phyloP scores from a whole-genome alignment of 1,140 invertebrate genomes.

The Tigriopus japonicus region DNA sequence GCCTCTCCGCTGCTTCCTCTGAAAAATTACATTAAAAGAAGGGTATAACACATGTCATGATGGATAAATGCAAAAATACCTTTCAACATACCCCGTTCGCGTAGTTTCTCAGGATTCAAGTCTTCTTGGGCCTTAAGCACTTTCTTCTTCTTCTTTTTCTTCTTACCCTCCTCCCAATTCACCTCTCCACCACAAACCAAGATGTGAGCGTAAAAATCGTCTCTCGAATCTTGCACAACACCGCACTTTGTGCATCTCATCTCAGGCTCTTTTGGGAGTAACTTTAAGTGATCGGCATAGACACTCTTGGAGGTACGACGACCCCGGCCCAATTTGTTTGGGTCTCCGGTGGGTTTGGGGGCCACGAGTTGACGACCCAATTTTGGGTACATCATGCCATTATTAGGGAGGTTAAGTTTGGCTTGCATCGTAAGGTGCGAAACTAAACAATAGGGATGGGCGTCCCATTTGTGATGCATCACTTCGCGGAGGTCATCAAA shows the following conservation, averaged over 20 bases:
- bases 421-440: not conserved
- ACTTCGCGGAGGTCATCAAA: conserved; percentile 3
- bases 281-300: not conserved
- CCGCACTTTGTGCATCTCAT: not conserved
- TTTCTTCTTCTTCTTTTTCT: not conserved
- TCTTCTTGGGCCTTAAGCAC: too few relatives aligned
- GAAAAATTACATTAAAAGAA: not conserved
- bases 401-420: not conserved
- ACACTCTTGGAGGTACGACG: not conserved
- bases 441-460: conserved; percentile 8
- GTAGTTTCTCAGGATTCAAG: not conserved
- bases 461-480: conserved; percentile 11
- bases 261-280: not conserved
- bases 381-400: not conserved
- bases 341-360: not conserved
- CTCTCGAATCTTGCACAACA: not conserved
- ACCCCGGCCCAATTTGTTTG: not conserved
- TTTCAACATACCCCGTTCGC: not conserved
- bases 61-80: not conserved
- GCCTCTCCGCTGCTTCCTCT: not conserved
- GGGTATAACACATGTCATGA: not conserved
- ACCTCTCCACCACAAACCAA: conserved; percentile 5
- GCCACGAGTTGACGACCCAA: not conserved
- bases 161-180: not conserved
- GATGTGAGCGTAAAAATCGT: conserved; percentile 7